phyloP scores from a whole-genome alignment of 2,113 vertebrate genomes.

The Upupa epops region DNA sequence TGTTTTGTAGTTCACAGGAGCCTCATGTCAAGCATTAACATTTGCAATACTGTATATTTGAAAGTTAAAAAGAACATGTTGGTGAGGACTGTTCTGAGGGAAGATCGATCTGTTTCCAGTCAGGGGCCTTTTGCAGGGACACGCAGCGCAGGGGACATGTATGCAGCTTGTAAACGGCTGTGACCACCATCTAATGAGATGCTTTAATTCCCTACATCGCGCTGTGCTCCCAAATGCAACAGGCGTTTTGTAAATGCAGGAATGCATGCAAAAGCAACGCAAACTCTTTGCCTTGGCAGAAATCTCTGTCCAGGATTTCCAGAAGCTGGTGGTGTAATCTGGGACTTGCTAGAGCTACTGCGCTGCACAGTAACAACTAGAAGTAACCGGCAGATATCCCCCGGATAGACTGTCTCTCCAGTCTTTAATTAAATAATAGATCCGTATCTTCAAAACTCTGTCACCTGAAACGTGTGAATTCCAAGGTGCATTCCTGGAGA shows the following conservation, averaged over 20 bases:
- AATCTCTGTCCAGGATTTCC: neutral
- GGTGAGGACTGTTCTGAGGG: neutral
- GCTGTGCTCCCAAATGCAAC: neutral
- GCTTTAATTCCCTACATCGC: neutral
- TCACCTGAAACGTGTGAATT: neutral
- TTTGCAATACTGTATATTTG: constrained; percentile 8
- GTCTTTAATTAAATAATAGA: neutral
- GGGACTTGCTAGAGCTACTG: neutral
- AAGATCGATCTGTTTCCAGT: neutral
- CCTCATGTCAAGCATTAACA: constrained; percentile 1
- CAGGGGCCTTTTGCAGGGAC: neutral
- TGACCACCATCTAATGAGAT: neutral
- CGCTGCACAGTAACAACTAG: neutral
- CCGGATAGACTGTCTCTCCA: neutral
- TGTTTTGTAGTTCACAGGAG: neutral
- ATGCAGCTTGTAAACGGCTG: neutral
- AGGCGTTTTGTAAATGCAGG: neutral
- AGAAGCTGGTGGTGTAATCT: neutral
- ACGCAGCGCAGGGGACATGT: neutral
- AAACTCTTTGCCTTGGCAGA: neutral
- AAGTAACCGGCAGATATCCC: neutral
- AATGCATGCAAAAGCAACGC: neutral
- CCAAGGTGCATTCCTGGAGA: neutral
- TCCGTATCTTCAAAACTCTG: neutral
- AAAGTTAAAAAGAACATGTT: constrained; percentile 21